These are phyloP conservation scores for Drosophila sordidula DNA, from an alignment of 2,888 invertebrate genomes.

Conservation along the genomic window DNA sequence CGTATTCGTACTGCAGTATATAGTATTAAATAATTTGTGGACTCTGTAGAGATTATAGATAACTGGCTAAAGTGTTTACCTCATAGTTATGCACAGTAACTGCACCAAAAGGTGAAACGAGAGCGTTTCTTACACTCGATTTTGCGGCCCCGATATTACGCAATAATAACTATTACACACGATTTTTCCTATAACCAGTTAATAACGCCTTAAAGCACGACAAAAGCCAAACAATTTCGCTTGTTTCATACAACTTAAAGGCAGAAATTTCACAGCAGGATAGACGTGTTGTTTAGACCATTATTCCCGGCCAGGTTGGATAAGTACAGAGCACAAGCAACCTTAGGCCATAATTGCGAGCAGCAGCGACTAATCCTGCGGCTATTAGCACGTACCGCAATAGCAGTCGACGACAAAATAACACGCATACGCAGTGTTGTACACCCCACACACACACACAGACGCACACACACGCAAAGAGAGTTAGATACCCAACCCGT, in stretches of 20 bases:
- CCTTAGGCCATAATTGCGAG: slow-evolving; percentile 52
- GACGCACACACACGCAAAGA: slow-evolving; percentile 8
- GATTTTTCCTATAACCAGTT: not conserved
- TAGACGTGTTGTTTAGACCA: slow-evolving; percentile 13
- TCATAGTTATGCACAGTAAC: not conserved
- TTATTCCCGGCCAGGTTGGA: slow-evolving; percentile 10
- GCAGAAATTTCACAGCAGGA: slow-evolving; percentile 35
- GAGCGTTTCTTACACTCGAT: not conserved
- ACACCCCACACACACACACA: slow-evolving; percentile 23
- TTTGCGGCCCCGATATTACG: slow-evolving; percentile 2
- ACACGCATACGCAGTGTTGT: slow-evolving; percentile 69
- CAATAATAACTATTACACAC: slow-evolving; percentile 4
- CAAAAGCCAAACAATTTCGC: slow-evolving; percentile 14
- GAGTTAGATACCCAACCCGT: slow-evolving; percentile 48
- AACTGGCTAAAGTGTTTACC: not conserved
- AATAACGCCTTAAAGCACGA: slow-evolving; percentile 16
- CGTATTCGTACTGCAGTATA: too few species aligned
- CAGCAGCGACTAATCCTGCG: slow-evolving; percentile 48
- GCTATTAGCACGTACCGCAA: slow-evolving; percentile 25
- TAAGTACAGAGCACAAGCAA: slow-evolving; percentile 31
- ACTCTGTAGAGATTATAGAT: too few species aligned
- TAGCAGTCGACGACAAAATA: slow-evolving; percentile 25
- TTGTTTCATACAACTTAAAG: slow-evolving; percentile 19
- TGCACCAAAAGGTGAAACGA: not conserved
- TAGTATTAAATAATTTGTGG: too few species aligned